Conservation (phyloP, 2,888 invertebrate species). For the Drosophila heteroneura region DNA sequence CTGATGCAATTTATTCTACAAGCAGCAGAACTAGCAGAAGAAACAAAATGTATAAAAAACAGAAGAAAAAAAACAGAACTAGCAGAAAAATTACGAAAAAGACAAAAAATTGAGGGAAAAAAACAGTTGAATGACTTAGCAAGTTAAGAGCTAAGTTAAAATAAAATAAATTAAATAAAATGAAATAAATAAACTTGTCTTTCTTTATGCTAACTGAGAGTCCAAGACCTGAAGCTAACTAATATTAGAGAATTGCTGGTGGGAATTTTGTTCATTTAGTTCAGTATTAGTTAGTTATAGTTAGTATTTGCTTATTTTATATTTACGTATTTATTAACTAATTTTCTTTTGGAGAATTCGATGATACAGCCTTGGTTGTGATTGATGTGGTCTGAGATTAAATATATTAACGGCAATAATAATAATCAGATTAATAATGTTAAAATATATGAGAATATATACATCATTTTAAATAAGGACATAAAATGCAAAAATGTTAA, state of each 20-base stretch:
- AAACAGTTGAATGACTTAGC: background rate
- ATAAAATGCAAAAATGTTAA: background rate
- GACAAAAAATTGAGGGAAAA: background rate
- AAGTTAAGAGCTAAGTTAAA: background rate
- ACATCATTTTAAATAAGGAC: no score
- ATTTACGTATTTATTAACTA: background rate
- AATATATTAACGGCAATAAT: background rate
- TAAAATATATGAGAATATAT: no score
- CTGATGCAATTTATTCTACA: constrained; percentile 57
- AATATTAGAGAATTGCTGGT: background rate
- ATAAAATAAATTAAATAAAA: background rate
- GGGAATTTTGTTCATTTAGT: background rate
- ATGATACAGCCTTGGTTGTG: background rate
- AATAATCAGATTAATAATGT: background rate
- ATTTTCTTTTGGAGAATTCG: background rate
- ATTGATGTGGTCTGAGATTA: background rate
- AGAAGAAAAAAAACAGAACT: background rate
- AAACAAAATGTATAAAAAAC: background rate
- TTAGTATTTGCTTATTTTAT: background rate
- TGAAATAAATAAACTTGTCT: background rate
- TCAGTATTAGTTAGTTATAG: background rate
- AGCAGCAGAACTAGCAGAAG: constrained; percentile 30
- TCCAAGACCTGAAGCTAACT: background rate
- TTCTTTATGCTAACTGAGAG: background rate
- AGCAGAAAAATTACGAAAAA: background rate